Percentiles rank a stretch among this genome's conserved stretches.
Evolutionary conservation across 2,888 invertebrate genomes (phyloP).

Genomic region (Melanargia galathea): DNA sequence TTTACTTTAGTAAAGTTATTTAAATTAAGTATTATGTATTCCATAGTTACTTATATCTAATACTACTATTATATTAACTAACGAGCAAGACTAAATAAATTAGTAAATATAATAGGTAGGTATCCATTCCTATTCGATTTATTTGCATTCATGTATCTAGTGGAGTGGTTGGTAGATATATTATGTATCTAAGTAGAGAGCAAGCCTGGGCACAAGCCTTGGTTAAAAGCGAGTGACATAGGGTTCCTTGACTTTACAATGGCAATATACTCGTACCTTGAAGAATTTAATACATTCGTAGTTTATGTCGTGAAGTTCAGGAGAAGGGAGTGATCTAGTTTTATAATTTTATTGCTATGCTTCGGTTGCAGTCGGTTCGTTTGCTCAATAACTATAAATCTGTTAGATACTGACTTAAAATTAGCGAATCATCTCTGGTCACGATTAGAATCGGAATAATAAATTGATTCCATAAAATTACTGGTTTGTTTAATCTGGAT

Average conservation of each 20-base stretch:
- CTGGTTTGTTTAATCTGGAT: conserved; percentile 15
- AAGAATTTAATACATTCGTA: neutral
- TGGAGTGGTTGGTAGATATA: too few relatives aligned
- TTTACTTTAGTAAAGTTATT: too few relatives aligned
- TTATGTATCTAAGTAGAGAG: too few relatives aligned
- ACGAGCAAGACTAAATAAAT: too few relatives aligned
- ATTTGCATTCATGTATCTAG: too few relatives aligned
- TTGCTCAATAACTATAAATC: conserved; percentile 25
- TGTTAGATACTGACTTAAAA: conserved; percentile 30
- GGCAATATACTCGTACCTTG: neutral
- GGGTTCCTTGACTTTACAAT: conserved; percentile 13
- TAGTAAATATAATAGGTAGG: too few relatives aligned
- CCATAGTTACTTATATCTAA: too few relatives aligned
- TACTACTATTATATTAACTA: too few relatives aligned
- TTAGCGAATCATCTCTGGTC: conserved; percentile 32
- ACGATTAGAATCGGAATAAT: conserved; percentile 35
- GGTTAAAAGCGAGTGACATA: conserved; percentile 2
- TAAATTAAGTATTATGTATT: too few relatives aligned
- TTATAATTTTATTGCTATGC: conserved; percentile 12
- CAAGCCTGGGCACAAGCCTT: too few relatives aligned
- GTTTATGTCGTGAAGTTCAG: conserved; percentile 8
- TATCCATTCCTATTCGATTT: too few relatives aligned
- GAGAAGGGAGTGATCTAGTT: conserved; percentile 22
- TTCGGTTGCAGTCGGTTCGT: conserved; percentile 12
- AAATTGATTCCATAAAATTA: conserved; percentile 33